Evolutionary conservation across 2,113 vertebrate genomes (phyloP).

Genomic region (Odocoileus hemionus): DNA sequence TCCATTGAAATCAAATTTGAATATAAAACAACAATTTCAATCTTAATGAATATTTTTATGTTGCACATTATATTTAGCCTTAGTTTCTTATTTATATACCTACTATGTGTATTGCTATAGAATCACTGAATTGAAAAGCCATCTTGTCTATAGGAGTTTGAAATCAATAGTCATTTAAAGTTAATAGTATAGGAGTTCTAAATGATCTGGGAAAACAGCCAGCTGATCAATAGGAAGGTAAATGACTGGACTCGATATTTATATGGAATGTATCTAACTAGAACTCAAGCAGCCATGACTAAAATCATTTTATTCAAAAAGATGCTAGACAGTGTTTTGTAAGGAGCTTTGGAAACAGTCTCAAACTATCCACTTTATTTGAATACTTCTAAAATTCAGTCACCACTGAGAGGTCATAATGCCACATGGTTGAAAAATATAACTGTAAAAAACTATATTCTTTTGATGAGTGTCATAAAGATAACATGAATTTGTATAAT

Average conservation of each 20-base stretch:
- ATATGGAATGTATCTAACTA: background rate
- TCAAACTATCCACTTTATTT: background rate
- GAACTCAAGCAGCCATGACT: background rate
- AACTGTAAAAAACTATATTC: background rate
- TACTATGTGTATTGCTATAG: background rate
- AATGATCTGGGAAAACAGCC: constrained; percentile 41
- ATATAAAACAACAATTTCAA: background rate
- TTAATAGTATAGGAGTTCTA: constrained; percentile 43
- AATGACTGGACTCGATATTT: background rate
- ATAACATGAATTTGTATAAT: background rate
- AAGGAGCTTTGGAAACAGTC: background rate
- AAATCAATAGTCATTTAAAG: constrained; percentile 62
- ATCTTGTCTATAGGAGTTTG: constrained; percentile 23
- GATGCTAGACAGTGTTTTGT: background rate
- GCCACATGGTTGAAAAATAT: background rate
- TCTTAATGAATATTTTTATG: background rate
- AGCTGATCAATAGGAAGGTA: constrained; percentile 30
- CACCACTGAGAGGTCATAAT: background rate
- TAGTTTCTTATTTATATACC: background rate
- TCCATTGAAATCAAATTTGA: constrained; percentile 4
- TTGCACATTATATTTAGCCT: background rate
- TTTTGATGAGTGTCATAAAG: background rate
- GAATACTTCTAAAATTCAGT: background rate
- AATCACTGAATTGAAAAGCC: constrained; percentile 29
- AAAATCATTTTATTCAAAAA: background rate